Conservation (phyloP, 1,140 invertebrate species). For the Parapsyche elsis region DNA sequence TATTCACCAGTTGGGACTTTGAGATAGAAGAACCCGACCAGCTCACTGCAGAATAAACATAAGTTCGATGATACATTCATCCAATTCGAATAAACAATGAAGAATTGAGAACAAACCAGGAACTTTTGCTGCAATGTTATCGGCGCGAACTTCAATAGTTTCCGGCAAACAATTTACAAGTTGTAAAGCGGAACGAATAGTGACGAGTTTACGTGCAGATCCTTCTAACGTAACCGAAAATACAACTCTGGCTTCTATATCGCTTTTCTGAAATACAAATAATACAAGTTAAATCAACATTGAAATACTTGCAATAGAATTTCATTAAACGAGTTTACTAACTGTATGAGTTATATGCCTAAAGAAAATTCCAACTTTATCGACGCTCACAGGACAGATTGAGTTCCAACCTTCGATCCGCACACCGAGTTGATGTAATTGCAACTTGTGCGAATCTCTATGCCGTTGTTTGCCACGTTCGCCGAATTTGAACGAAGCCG, state of each 20-base stretch:
- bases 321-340: constrained; percentile 26
- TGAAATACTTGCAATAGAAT: neutral
- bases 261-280: constrained; percentile 59
- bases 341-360: constrained; percentile 74
- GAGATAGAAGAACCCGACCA: constrained; percentile 46
- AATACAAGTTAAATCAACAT: neutral
- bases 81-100: neutral
- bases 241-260: constrained; percentile 77
- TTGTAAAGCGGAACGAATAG: constrained; percentile 89
- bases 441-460: constrained; percentile 82
- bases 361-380: constrained; percentile 95
- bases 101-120: constrained; percentile 32
- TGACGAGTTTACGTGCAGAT: constrained; percentile 94
- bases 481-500: constrained; percentile 85
- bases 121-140: constrained; percentile 48
- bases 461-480: constrained; percentile 78
- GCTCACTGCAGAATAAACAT: constrained; percentile 19
- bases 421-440: constrained; percentile 86
- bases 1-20: constrained; percentile 49
- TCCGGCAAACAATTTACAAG: constrained; percentile 82
- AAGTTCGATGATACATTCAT: neutral
- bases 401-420: constrained; percentile 91
- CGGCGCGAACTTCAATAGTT: constrained; percentile 70
- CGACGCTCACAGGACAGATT: constrained; percentile 90
- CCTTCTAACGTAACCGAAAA: constrained; percentile 92